Conservation (phyloP, 1,140 invertebrate species). For the Zophobas morio region DNA sequence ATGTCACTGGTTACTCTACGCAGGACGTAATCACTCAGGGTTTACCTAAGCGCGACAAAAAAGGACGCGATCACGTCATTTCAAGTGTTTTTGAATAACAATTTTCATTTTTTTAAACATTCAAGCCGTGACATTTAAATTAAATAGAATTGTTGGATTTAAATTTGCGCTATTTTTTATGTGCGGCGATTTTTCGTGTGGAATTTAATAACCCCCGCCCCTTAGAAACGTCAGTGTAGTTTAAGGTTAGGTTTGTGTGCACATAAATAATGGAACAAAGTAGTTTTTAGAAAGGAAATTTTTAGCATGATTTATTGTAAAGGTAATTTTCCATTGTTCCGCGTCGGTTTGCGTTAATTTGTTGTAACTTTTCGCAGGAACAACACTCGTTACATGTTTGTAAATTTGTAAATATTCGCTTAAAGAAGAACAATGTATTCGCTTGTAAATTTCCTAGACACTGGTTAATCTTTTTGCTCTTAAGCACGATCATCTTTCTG, state of each 20-base stretch:
- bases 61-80: conserved; percentile 1
- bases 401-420: conserved; percentile 49
- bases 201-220: too few species aligned
- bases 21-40: conserved; percentile 7
- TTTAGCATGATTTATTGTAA: too few species aligned
- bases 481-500: conserved; percentile 46
- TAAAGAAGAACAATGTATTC: conserved; percentile 58
- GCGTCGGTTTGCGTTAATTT: not conserved
- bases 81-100: not conserved
- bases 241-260: too few species aligned
- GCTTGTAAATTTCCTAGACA: conserved; percentile 58
- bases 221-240: too few species aligned
- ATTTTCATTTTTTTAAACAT: not conserved
- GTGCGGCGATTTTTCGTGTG: too few species aligned
- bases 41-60: not conserved
- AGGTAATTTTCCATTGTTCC: too few species aligned
- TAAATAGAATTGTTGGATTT: too few species aligned
- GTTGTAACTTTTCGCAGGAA: not conserved
- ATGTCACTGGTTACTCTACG: not conserved
- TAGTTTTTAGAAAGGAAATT: not conserved
- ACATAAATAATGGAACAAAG: not conserved
- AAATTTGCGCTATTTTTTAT: too few species aligned
- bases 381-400: not conserved
- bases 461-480: conserved; percentile 56
- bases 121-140: not conserved